Base-by-base conservation (phyloP, 37 sponge, comb jelly and placozoan genomes). In the Halisarca cf. caerulea region DNA sequence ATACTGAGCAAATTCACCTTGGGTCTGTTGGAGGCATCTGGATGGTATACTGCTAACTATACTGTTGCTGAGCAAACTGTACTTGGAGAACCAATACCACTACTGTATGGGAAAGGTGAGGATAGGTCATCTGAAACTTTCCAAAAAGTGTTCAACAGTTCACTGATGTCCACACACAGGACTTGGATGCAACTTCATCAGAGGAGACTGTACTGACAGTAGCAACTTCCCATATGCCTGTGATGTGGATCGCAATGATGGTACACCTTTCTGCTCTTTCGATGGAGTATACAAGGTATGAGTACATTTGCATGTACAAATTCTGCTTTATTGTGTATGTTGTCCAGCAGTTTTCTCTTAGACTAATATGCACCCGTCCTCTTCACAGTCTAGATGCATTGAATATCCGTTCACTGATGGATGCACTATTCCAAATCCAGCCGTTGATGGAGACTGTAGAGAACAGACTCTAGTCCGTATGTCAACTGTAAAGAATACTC, bases 31-130 rank as follows among this genome's bases (percentile, higher is more conserved):
- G 84, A 83, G 68, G 88, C 82, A 64, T 83, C 84, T 55, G 88
- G 88, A 58, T 88, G 88, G 88, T 88, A 88, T 42, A n/a, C 45
- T 30, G 88, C 75, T 20, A 88, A 88, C 68, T 88, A 88, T 41
- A 51, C 88, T 0, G 37, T 47, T 9, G 80, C 59, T 36, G 59
- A 83, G 3, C 74, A 38, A 25, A 44, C 77, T 25, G 44, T 74
- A 23, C 40, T 36, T 44, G 77, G 44, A 40, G 42, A 74, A 2
- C 21, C 21, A 44, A 74, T 74, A 18, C 77, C 77, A 44, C 25
- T 74, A 44, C 44, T 74, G 45, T 74, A 74, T 41, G 77, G 77
- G 25, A 74, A 74, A 74, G 77, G 77, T 74, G 24, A 4, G 77
- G 2, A 39, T 2, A 47, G 6, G 51, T 47, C 11, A n/a, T n/a